phyloP scores from a whole-genome alignment of 2,888 invertebrate genomes.

The Conus canariensis region DNA sequence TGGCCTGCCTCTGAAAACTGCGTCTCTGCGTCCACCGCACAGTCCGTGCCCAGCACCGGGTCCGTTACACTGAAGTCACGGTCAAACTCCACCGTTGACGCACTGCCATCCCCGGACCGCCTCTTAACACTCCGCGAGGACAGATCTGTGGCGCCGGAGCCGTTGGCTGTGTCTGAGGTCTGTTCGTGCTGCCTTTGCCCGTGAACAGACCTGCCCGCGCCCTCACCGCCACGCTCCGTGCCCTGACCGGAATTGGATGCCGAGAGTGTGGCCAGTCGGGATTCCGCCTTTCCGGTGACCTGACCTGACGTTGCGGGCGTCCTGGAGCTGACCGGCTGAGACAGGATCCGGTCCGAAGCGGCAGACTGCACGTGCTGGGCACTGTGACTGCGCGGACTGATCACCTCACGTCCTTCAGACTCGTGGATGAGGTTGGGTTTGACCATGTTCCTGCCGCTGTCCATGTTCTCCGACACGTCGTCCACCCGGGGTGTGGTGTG shows the following conservation, averaged over 20 bases:
- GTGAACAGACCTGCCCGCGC: neutral
- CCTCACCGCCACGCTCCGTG: neutral
- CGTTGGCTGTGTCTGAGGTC: neutral
- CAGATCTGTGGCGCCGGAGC: neutral
- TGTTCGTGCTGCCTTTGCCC: neutral
- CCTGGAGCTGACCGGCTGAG: neutral
- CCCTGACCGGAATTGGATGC: too few relatives aligned
- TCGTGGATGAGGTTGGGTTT: neutral
- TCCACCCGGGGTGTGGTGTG: neutral
- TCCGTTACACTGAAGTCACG: neutral
- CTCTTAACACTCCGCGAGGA: neutral
- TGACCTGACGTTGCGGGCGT: neutral
- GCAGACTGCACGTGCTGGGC: neutral
- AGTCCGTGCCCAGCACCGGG: neutral
- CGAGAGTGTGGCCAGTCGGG: neutral
- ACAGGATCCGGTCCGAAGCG: neutral
- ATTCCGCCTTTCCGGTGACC: too few relatives aligned
- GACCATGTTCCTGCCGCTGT: neutral
- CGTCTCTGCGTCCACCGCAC: neutral
- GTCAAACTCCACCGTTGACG: neutral
- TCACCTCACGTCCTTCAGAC: neutral
- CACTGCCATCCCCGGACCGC: neutral
- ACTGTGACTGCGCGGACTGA: neutral
- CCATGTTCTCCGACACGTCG: neutral
- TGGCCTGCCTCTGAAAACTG: constrained; percentile 25